These are phyloP conservation scores for Arctopsyche grandis DNA, from an alignment of 1,140 invertebrate genomes.

Conservation along the genomic window DNA sequence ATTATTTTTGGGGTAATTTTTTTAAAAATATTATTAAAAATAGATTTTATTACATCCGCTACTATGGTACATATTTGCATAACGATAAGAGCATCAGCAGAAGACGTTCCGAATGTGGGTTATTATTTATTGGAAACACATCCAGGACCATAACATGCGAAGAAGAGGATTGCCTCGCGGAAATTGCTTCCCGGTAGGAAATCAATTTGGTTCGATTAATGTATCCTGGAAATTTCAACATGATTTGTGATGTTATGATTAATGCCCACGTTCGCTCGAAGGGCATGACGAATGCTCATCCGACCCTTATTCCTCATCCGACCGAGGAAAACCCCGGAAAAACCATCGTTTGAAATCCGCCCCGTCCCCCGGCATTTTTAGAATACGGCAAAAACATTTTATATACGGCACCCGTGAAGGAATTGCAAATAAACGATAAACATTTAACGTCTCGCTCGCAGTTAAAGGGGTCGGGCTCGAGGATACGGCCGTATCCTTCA, in stretches of 20 bases:
- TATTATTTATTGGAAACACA: constrained; percentile 25
- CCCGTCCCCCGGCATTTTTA: too few species aligned
- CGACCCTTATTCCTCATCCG: background rate
- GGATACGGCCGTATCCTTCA: background rate
- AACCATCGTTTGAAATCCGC: too few species aligned
- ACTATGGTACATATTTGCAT: background rate
- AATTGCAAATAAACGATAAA: background rate
- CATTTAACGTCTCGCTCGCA: background rate
- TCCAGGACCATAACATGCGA: background rate
- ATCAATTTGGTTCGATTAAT: constrained; percentile 29
- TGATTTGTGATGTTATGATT: constrained; percentile 29
- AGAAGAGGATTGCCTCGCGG: constrained; percentile 1
- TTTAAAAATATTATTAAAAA: too few species aligned
- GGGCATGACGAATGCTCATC: constrained; percentile 16
- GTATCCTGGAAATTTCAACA: constrained; percentile 29
- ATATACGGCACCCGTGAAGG: background rate
- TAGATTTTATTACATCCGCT: too few species aligned
- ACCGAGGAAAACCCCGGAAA: background rate
- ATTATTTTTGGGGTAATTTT: too few species aligned
- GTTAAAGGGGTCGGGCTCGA: background rate
- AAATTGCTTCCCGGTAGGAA: constrained; percentile 32
- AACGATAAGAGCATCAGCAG: background rate
- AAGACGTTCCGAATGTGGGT: constrained; percentile 1
- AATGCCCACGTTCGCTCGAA: background rate
- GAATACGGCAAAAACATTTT: background rate